Conservation (phyloP, 2,113 vertebrate genomes). For the Gambusia holbrooki region DNA sequence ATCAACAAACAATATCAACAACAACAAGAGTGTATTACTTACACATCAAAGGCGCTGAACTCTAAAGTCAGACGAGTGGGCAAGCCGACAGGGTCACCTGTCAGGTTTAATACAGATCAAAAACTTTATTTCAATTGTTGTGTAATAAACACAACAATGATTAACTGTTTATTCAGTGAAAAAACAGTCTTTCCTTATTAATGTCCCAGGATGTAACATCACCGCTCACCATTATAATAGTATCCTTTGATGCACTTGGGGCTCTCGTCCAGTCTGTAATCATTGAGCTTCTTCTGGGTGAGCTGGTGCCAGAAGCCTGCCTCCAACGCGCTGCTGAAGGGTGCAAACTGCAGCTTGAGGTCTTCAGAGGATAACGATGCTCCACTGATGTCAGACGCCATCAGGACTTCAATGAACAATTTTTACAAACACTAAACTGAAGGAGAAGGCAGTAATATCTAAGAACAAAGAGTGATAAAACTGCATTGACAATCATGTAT, state of each 20-base stretch:
- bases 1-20: background rate
- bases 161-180: background rate
- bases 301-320: conserved; percentile 98
- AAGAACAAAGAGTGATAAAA: background rate
- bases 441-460: background rate
- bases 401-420: conserved; percentile 39
- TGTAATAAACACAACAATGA: no score
- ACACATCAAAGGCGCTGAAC: conserved; percentile 97
- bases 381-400: conserved; percentile 74
- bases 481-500: background rate
- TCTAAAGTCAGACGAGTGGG: conserved; percentile 94
- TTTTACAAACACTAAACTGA: conserved; percentile 26
- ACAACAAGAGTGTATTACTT: conserved; percentile 71
- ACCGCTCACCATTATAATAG: conserved; percentile 91
- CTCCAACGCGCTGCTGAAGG: conserved; percentile 93
- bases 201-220: background rate
- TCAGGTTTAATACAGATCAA: background rate
- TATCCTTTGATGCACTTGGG: conserved; percentile 91
- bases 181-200: background rate
- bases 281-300: conserved; percentile 94
- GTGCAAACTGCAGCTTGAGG: conserved; percentile 90
- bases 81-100: conserved; percentile 92
- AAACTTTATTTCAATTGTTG: background rate
- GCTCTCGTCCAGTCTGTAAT: conserved; percentile 92
- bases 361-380: conserved; percentile 36